Evolutionary conservation across 2,888 invertebrate genomes (phyloP).

Genomic region (Nyleta sp.): DNA sequence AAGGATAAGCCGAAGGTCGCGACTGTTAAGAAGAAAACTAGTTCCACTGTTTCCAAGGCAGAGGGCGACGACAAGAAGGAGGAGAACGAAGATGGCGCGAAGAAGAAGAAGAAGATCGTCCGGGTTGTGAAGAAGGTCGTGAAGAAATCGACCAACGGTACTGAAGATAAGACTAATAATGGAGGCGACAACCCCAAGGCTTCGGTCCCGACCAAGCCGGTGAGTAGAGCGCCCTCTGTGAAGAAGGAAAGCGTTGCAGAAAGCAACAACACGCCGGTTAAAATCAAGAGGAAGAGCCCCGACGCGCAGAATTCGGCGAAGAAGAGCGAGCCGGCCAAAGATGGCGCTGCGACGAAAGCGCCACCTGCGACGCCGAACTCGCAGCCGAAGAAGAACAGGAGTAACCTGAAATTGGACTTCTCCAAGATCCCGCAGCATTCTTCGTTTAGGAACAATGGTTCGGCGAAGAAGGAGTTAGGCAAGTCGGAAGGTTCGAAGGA

Average conservation of each 20-base stretch:
- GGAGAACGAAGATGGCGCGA: conserved; percentile 70
- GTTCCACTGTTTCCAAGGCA: conserved; percentile 65
- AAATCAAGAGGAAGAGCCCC: conserved; percentile 56
- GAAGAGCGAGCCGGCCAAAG: conserved; percentile 34
- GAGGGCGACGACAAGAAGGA: conserved; percentile 69
- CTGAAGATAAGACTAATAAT: conserved; percentile 72
- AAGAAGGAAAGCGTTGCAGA: conserved; percentile 65
- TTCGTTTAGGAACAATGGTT: conserved; percentile 71
- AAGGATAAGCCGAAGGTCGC: conserved; percentile 66
- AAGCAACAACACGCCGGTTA: conserved; percentile 14
- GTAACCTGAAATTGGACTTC: conserved; percentile 76
- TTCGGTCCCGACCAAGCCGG: conserved; percentile 52
- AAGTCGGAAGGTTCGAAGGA: conserved; percentile 45
- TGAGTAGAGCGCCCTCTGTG: conserved; percentile 48
- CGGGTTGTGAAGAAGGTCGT: conserved; percentile 76
- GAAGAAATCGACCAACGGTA: conserved; percentile 74
- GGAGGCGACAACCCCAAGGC: conserved; percentile 67
- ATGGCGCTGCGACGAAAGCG: conserved; percentile 12
- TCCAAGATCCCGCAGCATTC: conserved; percentile 79
- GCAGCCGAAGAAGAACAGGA: conserved; percentile 68
- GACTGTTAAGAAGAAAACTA: conserved; percentile 69
- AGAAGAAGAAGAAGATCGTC: conserved; percentile 76
- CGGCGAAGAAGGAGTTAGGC: conserved; percentile 65
- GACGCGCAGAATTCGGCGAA: conserved; percentile 36
- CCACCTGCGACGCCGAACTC: neutral